phyloP scores from a whole-genome alignment of 2,888 invertebrate genomes.

The Lepidocyrtinus sp. region DNA sequence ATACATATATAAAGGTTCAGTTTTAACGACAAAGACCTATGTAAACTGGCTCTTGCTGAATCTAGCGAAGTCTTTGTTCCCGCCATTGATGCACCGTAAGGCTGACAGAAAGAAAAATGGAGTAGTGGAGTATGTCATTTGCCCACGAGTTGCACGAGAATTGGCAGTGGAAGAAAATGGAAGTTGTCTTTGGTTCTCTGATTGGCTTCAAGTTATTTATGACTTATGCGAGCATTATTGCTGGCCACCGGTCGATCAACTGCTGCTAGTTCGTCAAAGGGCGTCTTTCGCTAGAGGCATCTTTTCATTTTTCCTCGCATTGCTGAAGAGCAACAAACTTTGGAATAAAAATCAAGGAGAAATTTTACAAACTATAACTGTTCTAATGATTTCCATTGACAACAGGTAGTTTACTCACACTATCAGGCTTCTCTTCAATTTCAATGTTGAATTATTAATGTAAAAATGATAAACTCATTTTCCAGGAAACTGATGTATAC shows the following conservation, averaged over 20 bases:
- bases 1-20: constrained; percentile 7
- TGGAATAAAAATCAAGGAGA: constrained; percentile 3
- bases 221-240: no score
- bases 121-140: constrained; percentile 17
- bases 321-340: no score
- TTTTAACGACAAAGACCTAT: background rate
- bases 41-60: constrained; percentile 16
- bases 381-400: constrained; percentile 29
- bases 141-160: constrained; percentile 13
- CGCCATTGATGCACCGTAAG: background rate
- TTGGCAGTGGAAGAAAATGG: constrained; percentile 23
- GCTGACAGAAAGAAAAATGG: background rate
- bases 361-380: background rate
- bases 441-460: background rate
- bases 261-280: no score
- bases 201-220: constrained; percentile 26
- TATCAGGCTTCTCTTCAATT: no score
- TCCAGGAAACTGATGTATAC: constrained; percentile 18
- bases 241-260: no score
- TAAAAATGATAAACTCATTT: background rate
- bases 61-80: constrained; percentile 20
- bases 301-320: no score
- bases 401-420: no score
- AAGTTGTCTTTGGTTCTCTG: constrained; percentile 23
- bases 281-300: no score